A percentile compares a stretch with the other conserved stretches of the same genome.
These are phyloP conservation scores for Drosophila kanekoi DNA, from an alignment of 2,888 invertebrate species.

Conservation along the genomic window DNA sequence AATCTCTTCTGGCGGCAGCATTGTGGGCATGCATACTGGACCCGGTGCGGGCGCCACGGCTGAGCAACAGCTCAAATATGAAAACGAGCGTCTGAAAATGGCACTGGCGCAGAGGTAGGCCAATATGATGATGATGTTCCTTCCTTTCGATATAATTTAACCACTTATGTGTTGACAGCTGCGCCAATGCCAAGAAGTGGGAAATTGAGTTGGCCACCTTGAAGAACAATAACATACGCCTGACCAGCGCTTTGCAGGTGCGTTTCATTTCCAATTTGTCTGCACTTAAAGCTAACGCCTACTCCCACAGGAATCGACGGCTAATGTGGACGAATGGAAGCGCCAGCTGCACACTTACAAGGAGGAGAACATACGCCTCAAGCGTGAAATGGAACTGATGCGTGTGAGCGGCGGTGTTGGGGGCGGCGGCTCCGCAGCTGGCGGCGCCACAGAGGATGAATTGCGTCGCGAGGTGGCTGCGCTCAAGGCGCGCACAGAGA, in stretches of 20 bases:
- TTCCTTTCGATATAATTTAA: background rate
- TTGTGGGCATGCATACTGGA: constrained; percentile 78
- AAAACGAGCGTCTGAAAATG: constrained; percentile 97
- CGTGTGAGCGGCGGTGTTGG: constrained; percentile 86
- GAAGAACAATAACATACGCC: constrained; percentile 97
- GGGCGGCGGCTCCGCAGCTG: constrained; percentile 85
- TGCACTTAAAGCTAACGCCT: background rate
- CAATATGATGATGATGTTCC: background rate
- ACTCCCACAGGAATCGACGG: constrained; percentile 90
- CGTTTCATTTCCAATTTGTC: constrained; percentile 9
- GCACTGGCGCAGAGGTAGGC: constrained; percentile 96
- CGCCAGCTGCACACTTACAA: constrained; percentile 96
- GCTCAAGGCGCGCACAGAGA: constrained; percentile 92
- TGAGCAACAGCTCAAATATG: constrained; percentile 96
- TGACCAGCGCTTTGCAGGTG: constrained; percentile 96
- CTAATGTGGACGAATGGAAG: constrained; percentile 99
- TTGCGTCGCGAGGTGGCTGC: constrained; percentile 90
- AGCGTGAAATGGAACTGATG: constrained; percentile 89
- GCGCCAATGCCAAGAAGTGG: constrained; percentile 99
- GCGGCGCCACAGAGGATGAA: constrained; percentile 89
- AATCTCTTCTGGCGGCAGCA: constrained; percentile 77
- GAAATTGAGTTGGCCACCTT: constrained; percentile 97
- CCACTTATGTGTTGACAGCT: constrained; percentile 87
- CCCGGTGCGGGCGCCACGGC: constrained; percentile 80
- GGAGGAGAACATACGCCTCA: constrained; percentile 94